Percentiles rank a stretch among this genome's conserved stretches.
Evolutionary conservation across 2,888 invertebrate species (phyloP).

Genomic region (Cartodere bifasciata): DNA sequence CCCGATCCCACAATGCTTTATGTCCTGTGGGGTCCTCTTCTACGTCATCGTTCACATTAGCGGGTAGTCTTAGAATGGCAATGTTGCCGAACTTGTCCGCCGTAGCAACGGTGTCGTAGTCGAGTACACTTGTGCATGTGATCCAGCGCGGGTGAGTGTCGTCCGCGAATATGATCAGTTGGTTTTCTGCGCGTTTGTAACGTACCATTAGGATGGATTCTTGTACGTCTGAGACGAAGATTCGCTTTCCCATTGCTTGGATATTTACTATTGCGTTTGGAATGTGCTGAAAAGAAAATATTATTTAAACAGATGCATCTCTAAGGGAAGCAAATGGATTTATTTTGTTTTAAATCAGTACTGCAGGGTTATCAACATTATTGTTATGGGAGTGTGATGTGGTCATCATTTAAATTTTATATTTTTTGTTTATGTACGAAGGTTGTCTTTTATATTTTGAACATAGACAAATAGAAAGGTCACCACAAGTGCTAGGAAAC

Average conservation of each 20-base stretch:
- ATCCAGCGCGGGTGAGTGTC: constrained; percentile 97
- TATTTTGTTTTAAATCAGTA: constrained; percentile 22
- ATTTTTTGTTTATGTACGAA: no score
- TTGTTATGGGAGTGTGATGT: constrained; percentile 16
- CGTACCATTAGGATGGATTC: constrained; percentile 94
- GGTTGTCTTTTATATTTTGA: no score
- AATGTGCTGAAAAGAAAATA: constrained; percentile 56
- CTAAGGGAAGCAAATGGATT: constrained; percentile 2
- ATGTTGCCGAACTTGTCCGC: constrained; percentile 98
- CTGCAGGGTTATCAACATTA: constrained; percentile 29
- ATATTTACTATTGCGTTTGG: constrained; percentile 91
- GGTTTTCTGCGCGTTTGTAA: constrained; percentile 92
- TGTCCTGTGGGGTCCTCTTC: constrained; percentile 99
- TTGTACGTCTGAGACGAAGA: constrained; percentile 91
- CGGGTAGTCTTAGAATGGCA: constrained; percentile 66
- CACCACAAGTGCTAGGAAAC: no score
- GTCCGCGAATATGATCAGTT: constrained; percentile 95
- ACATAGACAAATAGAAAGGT: no score
- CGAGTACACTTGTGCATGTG: constrained; percentile 80
- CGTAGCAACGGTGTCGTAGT: constrained; percentile 92
- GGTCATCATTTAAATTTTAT: constrained; percentile 22
- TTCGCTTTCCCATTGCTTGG: constrained; percentile 85
- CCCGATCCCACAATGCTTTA: constrained; percentile 90
- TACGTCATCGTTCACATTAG: constrained; percentile 90
- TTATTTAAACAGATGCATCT: constrained; percentile 4